Percentiles rank a stretch among this genome's conserved stretches.
phyloP scores from a whole-genome alignment of 2,888 invertebrate genomes.

The Pantelozetes paolii region DNA sequence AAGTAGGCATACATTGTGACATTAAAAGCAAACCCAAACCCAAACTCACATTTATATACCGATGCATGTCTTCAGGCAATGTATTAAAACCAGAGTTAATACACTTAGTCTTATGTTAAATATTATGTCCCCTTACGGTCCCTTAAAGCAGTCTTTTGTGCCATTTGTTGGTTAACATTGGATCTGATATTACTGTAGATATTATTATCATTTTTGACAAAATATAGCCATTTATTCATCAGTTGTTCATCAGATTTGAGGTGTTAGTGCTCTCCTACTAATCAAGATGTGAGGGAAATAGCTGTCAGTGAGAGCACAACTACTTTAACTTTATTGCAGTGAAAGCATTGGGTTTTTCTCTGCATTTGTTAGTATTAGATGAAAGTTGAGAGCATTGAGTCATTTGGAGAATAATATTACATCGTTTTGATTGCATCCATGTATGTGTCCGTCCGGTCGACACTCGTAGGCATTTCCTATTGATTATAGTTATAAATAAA shows the following conservation, averaged over 20 bases:
- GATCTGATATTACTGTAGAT: conserved; percentile 8
- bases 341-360: neutral
- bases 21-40: neutral
- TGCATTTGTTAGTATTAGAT: conserved; percentile 25
- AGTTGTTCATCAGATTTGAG: conserved; percentile 23
- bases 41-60: neutral
- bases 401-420: conserved; percentile 20
- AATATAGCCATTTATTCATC: neutral
- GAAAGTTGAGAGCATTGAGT: conserved; percentile 2
- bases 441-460: conserved; percentile 16
- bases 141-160: conserved; percentile 19
- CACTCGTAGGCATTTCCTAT: conserved; percentile 9
- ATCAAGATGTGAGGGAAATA: conserved; percentile 17
- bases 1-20: neutral
- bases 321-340: neutral
- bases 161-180: conserved; percentile 24
- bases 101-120: conserved; percentile 29
- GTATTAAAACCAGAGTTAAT: conserved; percentile 29
- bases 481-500: neutral
- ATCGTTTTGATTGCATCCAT: conserved; percentile 1
- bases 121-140: neutral
- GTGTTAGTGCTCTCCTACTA: conserved; percentile 8
- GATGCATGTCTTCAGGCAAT: conserved; percentile 12
- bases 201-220: conserved; percentile 5
- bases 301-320: neutral